Conservation (phyloP, 2,113 vertebrate genomes). For the Phasianus colchicus region DNA sequence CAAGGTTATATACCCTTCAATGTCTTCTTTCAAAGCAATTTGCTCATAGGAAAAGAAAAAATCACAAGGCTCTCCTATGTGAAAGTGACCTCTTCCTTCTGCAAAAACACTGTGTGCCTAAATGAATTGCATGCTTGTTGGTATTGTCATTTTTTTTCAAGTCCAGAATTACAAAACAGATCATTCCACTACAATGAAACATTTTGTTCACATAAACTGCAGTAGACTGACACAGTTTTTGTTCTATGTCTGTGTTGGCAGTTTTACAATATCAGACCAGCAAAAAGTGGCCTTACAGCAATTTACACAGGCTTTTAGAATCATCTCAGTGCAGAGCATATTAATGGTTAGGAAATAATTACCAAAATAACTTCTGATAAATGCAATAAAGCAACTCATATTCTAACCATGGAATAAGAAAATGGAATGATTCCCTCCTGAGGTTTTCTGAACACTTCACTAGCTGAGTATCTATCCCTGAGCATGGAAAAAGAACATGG, state of each 20-base stretch:
- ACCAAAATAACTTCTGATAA: not conserved
- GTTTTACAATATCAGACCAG: not conserved
- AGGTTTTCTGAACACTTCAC: not conserved
- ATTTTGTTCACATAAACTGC: not conserved
- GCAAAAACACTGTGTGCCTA: accelerated
- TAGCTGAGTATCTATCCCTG: not conserved
- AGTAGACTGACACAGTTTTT: not conserved
- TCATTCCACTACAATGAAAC: not conserved
- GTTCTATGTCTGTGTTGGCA: not conserved
- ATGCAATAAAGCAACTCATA: not conserved
- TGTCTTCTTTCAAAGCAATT: not conserved
- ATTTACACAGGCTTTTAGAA: not conserved
- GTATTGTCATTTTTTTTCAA: not conserved
- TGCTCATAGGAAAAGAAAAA: not conserved
- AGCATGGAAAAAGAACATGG: not conserved
- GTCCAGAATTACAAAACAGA: not conserved
- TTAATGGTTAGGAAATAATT: not conserved
- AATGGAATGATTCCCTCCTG: not conserved
- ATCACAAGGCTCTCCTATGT: accelerated
- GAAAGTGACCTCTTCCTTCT: not conserved
- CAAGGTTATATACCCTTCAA: not conserved
- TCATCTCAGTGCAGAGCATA: not conserved
- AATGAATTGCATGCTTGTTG: not conserved
- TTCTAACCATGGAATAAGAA: not conserved
- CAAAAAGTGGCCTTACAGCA: not conserved